A percentile compares a stretch with the other conserved stretches of the same genome.
phyloP scores from a whole-genome alignment of 2,113 vertebrate species.

The Callipepla squamata region DNA sequence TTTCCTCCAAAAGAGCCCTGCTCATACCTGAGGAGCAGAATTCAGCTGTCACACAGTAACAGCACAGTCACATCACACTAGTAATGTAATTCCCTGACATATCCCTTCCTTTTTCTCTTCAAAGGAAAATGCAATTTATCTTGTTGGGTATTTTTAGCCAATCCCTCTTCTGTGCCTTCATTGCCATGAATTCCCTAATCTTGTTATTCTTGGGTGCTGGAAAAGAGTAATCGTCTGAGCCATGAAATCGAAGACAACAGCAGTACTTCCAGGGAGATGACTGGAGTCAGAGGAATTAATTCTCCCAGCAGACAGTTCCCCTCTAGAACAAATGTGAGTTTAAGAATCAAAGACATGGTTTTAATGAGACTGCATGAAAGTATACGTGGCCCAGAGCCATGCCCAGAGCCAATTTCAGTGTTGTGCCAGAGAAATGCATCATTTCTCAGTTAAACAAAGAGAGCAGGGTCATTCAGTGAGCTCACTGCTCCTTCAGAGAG shows the following conservation, averaged over 20 bases:
- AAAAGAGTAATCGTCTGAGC: slow-evolving; percentile 43
- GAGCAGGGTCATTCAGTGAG: background rate
- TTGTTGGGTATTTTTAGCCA: background rate
- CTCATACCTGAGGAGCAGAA: background rate
- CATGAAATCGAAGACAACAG: slow-evolving; percentile 71
- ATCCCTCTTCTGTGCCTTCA: slow-evolving; percentile 16
- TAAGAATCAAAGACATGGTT: background rate
- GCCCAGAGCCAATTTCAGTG: background rate
- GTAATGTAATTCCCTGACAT: background rate
- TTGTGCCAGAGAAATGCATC: background rate
- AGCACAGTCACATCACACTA: background rate
- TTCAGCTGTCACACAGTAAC: accelerated
- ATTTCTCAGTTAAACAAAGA: background rate
- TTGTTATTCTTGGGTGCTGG: slow-evolving; percentile 59
- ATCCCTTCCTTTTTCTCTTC: slow-evolving; percentile 31
- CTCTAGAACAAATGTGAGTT: slow-evolving; percentile 61
- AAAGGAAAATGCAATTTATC: slow-evolving; percentile 20
- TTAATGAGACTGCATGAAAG: slow-evolving; percentile 39
- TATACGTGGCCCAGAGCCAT: background rate
- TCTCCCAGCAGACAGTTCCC: slow-evolving; percentile 43
- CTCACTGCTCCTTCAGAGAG: background rate
- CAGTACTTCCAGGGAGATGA: slow-evolving; percentile 48
- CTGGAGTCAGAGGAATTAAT: slow-evolving; percentile 57
- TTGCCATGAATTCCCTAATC: slow-evolving; percentile 66
- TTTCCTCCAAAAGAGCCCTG: background rate